Evolutionary conservation across 2,113 vertebrate genomes (phyloP).

Genomic region (Amblyornis subalaris): DNA sequence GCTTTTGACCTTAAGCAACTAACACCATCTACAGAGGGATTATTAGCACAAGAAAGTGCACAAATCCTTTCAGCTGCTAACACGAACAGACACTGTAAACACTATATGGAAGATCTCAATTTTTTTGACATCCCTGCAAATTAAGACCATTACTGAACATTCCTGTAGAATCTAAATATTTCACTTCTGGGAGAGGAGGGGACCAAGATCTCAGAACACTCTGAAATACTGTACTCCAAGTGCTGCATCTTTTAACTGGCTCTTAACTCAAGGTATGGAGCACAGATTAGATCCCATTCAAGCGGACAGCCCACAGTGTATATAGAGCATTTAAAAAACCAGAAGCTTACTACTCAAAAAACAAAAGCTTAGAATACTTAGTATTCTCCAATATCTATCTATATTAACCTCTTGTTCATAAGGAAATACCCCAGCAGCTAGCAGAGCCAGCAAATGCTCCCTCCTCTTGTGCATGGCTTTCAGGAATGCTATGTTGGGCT

Average conservation of each 20-base stretch:
- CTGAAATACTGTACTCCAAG: not conserved
- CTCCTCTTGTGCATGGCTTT: not conserved
- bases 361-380: too few relatives aligned
- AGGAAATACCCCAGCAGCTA: not conserved
- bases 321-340: not conserved
- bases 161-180: not conserved
- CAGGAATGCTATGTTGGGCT: not conserved
- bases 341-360: not conserved
- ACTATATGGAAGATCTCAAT: not conserved
- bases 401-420: not conserved
- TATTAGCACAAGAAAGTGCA: not conserved
- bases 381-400: not conserved
- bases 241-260: not conserved
- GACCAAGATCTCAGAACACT: not conserved
- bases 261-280: not conserved
- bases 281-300: not conserved
- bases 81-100: not conserved
- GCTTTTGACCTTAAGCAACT: not conserved
- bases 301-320: accelerated
- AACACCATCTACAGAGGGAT: not conserved
- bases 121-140: not conserved
- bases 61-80: not conserved
- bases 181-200: not conserved
- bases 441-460: not conserved
- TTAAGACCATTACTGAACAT: not conserved